phyloP scores from a whole-genome alignment of 2,888 invertebrate species.

The Drosophila nigricruria region DNA sequence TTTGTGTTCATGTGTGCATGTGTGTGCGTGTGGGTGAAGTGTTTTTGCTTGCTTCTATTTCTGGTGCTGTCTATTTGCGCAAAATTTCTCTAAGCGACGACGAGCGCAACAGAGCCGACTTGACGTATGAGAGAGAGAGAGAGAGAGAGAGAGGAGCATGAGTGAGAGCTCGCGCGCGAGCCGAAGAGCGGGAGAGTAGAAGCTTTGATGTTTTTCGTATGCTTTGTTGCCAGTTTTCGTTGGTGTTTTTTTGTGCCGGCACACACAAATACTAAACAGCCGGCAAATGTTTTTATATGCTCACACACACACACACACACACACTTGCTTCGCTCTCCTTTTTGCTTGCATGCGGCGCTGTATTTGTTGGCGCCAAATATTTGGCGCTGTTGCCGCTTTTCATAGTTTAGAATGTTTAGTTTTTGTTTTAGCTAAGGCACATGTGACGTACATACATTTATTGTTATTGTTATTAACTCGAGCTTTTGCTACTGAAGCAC shows the following conservation, averaged over 20 bases:
- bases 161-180: constrained; percentile 17
- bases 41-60: constrained; percentile 61
- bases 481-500: background rate
- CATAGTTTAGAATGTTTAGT: constrained; percentile 43
- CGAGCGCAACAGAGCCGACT: constrained; percentile 42
- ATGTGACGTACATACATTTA: constrained; percentile 16
- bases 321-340: constrained; percentile 27
- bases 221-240: constrained; percentile 61
- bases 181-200: constrained; percentile 24
- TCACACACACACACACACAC: constrained; percentile 9
- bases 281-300: constrained; percentile 68
- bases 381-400: constrained; percentile 67
- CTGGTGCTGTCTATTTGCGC: constrained; percentile 62
- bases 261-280: constrained; percentile 71
- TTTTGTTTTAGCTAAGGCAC: constrained; percentile 1
- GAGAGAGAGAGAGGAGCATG: constrained; percentile 9
- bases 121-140: constrained; percentile 6
- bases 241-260: constrained; percentile 69
- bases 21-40: constrained; percentile 55
- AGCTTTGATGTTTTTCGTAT: constrained; percentile 39
- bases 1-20: constrained; percentile 26
- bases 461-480: constrained; percentile 4
- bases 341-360: constrained; percentile 19
- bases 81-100: constrained; percentile 53
- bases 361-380: constrained; percentile 71